Base-by-base conservation (phyloP, 2,888 invertebrate genomes). In the Rhamphomyia laevipes region DNA sequence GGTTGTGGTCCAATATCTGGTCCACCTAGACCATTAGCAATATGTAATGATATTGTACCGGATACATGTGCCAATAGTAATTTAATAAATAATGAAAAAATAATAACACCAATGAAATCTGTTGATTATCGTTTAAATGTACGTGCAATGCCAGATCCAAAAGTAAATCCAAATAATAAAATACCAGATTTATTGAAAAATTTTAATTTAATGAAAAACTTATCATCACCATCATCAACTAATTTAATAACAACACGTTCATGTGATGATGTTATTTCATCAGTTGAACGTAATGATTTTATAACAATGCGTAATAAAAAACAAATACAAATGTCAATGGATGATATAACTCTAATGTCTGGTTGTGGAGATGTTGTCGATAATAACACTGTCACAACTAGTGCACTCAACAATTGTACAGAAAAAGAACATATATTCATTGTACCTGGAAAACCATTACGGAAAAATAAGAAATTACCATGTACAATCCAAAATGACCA, bases 91-190 rank as follows among this genome's bases (percentile, higher is more conserved):
- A 17, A 31, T 30, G 46, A 42, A 53, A 38, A 50, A 46, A n/a
- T 48, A 53, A 33, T 49, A 55, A 37, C 46, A 47, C 41, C 48
- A 53, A 45, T 52, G 18, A 54, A 45, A 52, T 47, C 52, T 11
- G 57, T 56, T 1, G 62, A 67, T 38, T 64, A 63, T 21, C 61
- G 78, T 44, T 67, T 84, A 45, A 80, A 80, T 9, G 80, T 82
- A 18, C 74, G 83, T 46, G 82, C 81, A 3, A 78, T 82, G 75
- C 80, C 82, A 3, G 78, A 81, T 63, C 75, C 77, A 1, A 69
- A 71, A 51, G 45, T 56, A 1, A 58, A 60, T 3, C 80, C 82
- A 3, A 78, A 81, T 63, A 75, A 77, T 1, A 69, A 71, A 51
- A 44, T 56, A 1, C 67, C 67, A 18, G 63, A 67, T 55, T 49